Conservation (phyloP, 2,888 invertebrate genomes). For the Microplitis manilae region DNA sequence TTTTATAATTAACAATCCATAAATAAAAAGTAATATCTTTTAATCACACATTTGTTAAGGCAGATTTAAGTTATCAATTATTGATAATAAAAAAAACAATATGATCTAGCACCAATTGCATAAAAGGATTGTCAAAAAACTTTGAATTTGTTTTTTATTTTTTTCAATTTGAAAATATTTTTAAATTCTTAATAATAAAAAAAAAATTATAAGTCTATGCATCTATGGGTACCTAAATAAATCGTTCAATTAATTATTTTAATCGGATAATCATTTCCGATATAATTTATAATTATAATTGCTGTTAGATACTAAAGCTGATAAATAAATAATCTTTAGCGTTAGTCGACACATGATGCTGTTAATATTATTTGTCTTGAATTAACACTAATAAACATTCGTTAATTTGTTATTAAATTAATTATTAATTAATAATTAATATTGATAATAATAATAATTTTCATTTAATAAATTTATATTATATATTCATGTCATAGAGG, state of each 20-base stretch:
- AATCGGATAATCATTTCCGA: conserved; percentile 9
- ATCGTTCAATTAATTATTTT: neutral
- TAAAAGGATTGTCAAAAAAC: conserved; percentile 22
- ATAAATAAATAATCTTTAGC: conserved; percentile 28
- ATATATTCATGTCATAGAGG: conserved; percentile 71
- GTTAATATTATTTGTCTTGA: conserved; percentile 38
- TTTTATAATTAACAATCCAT: conserved; percentile 33
- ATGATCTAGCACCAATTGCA: neutral
- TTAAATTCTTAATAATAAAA: neutral
- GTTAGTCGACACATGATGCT: conserved; percentile 45
- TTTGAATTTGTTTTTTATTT: neutral
- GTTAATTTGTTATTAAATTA: conserved; percentile 43
- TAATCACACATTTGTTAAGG: conserved; percentile 1
- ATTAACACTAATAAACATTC: conserved; percentile 38
- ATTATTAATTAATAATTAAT: conserved; percentile 47
- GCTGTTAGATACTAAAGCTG: conserved; percentile 31
- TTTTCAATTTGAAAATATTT: neutral
- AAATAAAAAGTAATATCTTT: conserved; percentile 29
- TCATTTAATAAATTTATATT: conserved; percentile 49
- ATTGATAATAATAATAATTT: conserved; percentile 15
- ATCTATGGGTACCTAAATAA: neutral
- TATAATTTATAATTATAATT: conserved; percentile 8
- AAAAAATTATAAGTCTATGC: neutral
- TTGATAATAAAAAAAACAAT: conserved; percentile 15
- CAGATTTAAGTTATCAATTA: neutral